Conservation (phyloP, 2,888 invertebrate genomes). For the Panopea generosa region DNA sequence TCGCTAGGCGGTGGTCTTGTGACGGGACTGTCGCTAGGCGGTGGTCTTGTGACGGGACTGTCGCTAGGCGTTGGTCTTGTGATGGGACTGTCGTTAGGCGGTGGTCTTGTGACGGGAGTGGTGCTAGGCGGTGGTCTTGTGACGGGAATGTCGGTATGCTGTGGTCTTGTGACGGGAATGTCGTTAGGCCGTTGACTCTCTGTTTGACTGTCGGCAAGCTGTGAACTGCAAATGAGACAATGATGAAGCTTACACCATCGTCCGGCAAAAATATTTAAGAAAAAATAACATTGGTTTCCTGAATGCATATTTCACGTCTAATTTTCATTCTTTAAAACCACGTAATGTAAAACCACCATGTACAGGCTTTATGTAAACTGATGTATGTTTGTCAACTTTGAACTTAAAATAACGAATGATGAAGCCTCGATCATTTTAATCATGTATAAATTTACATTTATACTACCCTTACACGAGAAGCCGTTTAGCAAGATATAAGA, state of each 20-base stretch:
- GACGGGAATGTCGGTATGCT: background rate
- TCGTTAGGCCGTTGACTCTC: conserved; percentile 5
- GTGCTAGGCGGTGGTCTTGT: background rate
- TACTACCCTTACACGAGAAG: background rate
- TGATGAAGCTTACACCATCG: too few relatives aligned
- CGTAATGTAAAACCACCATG: too few relatives aligned
- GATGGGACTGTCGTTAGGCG: background rate
- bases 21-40: background rate
- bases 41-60: background rate
- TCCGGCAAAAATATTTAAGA: too few relatives aligned
- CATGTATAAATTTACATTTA: too few relatives aligned
- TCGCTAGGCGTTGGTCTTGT: background rate
- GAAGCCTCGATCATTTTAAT: too few relatives aligned
- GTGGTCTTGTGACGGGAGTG: background rate
- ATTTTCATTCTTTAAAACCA: too few relatives aligned
- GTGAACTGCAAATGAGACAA: conserved; percentile 7
- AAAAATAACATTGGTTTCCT: too few relatives aligned
- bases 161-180: background rate
- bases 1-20: background rate
- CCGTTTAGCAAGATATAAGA: conserved; percentile 6
- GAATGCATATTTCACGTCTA: too few relatives aligned
- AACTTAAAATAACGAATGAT: too few relatives aligned
- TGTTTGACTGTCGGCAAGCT: conserved; percentile 2
- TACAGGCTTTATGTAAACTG: too few relatives aligned
- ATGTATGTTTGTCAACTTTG: too few relatives aligned